phyloP scores from a whole-genome alignment of 2,888 invertebrate species.

The Morinoia aosen region DNA sequence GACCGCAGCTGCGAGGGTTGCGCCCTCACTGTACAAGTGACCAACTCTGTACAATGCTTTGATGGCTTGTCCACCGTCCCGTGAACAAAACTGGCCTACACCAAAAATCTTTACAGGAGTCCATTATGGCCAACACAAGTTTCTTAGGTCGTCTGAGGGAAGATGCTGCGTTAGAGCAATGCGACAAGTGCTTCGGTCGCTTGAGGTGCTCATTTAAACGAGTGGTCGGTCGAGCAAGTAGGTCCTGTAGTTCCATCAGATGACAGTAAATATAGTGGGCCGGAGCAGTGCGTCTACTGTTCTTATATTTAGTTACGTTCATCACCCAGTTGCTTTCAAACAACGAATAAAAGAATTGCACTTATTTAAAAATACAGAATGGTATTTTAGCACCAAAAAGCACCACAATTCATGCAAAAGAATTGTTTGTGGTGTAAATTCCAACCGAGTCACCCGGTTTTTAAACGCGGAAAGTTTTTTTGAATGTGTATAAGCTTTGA shows the following conservation, averaged over 20 bases:
- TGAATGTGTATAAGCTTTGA: too few species aligned
- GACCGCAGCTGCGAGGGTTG: conserved; percentile 33
- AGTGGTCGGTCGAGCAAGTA: not conserved
- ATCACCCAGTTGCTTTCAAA: not conserved
- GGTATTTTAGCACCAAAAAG: too few species aligned
- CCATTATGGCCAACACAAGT: conserved; percentile 40
- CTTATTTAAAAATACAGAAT: not conserved
- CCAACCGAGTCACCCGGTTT: too few species aligned
- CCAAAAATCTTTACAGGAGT: conserved; percentile 43
- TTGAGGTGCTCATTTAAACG: not conserved
- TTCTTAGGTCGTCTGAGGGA: not conserved
- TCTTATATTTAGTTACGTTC: not conserved
- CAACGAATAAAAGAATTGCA: not conserved
- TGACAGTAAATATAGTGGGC: not conserved
- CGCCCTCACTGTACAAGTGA: conserved; percentile 28
- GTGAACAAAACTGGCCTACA: conserved; percentile 28
- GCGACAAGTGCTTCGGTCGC: not conserved
- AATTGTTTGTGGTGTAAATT: too few species aligned
- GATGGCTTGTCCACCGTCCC: conserved; percentile 53
- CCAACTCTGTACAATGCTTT: conserved; percentile 63
- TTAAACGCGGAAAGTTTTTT: too few species aligned
- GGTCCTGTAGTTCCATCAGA: not conserved
- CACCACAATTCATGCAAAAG: too few species aligned
- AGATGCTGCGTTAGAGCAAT: not conserved
- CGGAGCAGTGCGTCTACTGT: not conserved